phyloP scores from a whole-genome alignment of 2,797 vertebrate species.

The Pseudomugil gertrudae region DNA sequence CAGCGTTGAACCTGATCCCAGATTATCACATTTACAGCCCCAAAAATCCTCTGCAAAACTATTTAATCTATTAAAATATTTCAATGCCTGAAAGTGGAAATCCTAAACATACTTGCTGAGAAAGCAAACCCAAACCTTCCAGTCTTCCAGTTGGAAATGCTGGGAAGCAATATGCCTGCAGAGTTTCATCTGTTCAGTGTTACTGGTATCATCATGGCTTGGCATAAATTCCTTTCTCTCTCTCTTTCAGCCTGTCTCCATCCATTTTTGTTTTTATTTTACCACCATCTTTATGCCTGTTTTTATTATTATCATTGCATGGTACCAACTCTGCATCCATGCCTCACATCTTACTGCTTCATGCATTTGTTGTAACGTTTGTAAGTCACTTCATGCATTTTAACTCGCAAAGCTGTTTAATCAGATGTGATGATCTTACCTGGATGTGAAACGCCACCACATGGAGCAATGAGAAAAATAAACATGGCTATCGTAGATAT shows the following conservation, averaged over 20 bases:
- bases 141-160: conserved; percentile 53
- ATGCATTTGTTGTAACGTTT: conserved; percentile 37
- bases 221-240: conserved; percentile 74
- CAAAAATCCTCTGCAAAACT: conserved; percentile 33
- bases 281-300: conserved; percentile 65
- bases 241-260: conserved; percentile 78
- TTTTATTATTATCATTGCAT: conserved; percentile 74
- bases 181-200: conserved; percentile 68
- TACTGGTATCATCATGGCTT: conserved; percentile 72
- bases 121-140: conserved; percentile 55
- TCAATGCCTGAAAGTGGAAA: conserved; percentile 43
- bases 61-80: conserved; percentile 13
- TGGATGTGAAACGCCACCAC: conserved; percentile 13
- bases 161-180: conserved; percentile 60
- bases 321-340: conserved; percentile 66
- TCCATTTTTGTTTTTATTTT: conserved; percentile 58
- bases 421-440: conserved; percentile 16
- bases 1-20: conserved; percentile 58
- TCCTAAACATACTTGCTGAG: conserved; percentile 47
- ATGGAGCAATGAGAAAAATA: conserved; percentile 4
- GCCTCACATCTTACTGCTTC: conserved; percentile 53
- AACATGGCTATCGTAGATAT: background rate
- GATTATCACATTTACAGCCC: conserved; percentile 35
- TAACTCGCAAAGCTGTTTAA: conserved; percentile 31
- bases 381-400: conserved; percentile 30